These are phyloP conservation scores for Illadopsis cleaveri DNA, from an alignment of 2,113 vertebrate genomes.

Conservation along the genomic window DNA sequence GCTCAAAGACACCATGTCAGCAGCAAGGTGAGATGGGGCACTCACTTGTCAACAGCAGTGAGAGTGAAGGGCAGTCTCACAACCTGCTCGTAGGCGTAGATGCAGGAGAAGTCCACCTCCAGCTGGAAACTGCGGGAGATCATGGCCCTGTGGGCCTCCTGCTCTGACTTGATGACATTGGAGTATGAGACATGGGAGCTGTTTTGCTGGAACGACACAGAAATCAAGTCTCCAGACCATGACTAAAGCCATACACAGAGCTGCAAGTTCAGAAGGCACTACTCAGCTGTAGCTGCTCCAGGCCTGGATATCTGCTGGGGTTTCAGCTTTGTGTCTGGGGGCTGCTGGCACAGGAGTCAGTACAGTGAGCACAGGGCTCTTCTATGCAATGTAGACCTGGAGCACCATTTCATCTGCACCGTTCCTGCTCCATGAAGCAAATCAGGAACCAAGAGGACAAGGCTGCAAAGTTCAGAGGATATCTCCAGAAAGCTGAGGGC, in stretches of 20 bases:
- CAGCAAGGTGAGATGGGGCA: not conserved
- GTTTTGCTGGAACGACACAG: constrained; percentile 54
- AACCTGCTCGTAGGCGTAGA: constrained; percentile 56
- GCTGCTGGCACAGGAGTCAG: not conserved
- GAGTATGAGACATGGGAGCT: constrained; percentile 38
- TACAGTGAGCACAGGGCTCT: not conserved
- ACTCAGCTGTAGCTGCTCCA: not conserved
- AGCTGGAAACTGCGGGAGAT: constrained; percentile 48
- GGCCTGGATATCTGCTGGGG: not conserved
- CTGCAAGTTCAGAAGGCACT: not conserved
- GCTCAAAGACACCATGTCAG: not conserved
- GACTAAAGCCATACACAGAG: not conserved
- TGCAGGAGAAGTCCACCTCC: constrained; percentile 54
- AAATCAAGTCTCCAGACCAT: not conserved
- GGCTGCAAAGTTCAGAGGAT: not conserved
- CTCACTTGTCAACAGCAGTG: constrained; percentile 57
- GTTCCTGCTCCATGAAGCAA: not conserved
- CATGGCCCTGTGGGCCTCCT: not conserved
- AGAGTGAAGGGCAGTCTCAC: constrained; percentile 47
- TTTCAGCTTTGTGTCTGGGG: not conserved
- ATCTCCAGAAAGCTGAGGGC: not conserved
- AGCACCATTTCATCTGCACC: not conserved
- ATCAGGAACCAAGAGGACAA: not conserved
- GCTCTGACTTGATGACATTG: not conserved
- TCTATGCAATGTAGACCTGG: not conserved